Base-by-base conservation (phyloP, 2,113 vertebrate species). In the crab-eating macaque (Macaca fascicularis) region DNA sequence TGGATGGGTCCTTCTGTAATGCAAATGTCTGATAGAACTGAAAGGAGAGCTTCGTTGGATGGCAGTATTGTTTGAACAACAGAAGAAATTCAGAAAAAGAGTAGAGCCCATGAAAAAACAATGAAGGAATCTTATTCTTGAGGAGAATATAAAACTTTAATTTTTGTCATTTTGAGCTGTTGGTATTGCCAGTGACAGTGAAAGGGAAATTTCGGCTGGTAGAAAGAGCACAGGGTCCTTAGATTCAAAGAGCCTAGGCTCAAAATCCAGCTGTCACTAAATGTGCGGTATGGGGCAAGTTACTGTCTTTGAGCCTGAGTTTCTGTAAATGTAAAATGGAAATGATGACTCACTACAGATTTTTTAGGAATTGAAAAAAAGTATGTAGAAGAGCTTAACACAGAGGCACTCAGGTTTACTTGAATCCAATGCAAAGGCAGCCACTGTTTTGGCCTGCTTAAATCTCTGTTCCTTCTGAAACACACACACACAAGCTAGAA, bases 241-340 rank as follows among this genome's bases (percentile, higher is more conserved):
- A 83, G 9, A 80, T 64, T 79, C 6, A 90, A 72, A 93, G 32
- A 16, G 38, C 57, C 11, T 83, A 40, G 48, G 5, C 57, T 76
- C 40, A 52, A 14, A 78, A 75, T 57, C 30, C 64, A 14, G 64
- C n/a, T 75, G 43, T 80, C 45, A 67, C 27, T 90, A 78, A 93
- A 84, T 78, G 17, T 52, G 22, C 64, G 40, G 14, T 70, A 6
- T 48, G n/a, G 14, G 43, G 45, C 12, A 83, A 22, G 25, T 74
- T 86, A 64, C 25, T 67, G 25, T 96, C 50, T 75, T 32, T 70
- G 48, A 75, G 32, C 67, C 32, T 81, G 45, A 86, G 9, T 90
- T 87, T 87, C 40, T 81, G 45, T 87, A 50, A 91, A 90, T 86
- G 64, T 80, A 38, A 94, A 87, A 55, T 67, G 67, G 25, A 82